phyloP scores from a whole-genome alignment of 2,113 vertebrate species.

The Bothrops jararaca region DNA sequence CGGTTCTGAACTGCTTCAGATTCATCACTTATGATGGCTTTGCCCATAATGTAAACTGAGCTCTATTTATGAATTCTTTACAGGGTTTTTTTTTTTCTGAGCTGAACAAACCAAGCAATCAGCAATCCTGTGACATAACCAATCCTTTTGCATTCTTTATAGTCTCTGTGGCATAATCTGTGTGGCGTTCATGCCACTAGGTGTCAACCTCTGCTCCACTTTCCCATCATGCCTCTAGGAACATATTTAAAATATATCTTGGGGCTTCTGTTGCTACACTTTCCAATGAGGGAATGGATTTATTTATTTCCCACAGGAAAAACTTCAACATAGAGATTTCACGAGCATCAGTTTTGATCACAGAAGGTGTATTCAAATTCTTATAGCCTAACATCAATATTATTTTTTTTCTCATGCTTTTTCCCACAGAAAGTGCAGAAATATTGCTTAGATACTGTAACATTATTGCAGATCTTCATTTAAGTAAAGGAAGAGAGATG shows the following conservation, averaged over 20 bases:
- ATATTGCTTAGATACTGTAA: not conserved
- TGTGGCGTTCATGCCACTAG: constrained; percentile 51
- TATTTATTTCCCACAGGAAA: not conserved
- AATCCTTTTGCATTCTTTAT: not conserved
- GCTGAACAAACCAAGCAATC: not conserved
- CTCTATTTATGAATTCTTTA: not conserved
- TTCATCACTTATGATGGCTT: not conserved
- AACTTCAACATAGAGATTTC: not conserved
- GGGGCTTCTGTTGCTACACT: not conserved
- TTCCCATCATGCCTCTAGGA: not conserved
- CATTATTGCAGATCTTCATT: not conserved
- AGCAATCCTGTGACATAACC: not conserved
- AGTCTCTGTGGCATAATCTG: not conserved
- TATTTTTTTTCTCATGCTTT: not conserved
- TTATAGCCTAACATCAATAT: not conserved
- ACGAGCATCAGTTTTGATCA: not conserved
- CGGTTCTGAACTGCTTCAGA: not conserved
- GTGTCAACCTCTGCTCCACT: constrained; percentile 60
- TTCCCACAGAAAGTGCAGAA: not conserved
- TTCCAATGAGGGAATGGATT: not conserved
- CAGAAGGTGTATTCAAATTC: not conserved
- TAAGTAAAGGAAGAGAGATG: not conserved
- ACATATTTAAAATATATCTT: not conserved
- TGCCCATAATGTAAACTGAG: not conserved
- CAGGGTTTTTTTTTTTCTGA: not conserved